Percentiles rank a stretch among this genome's conserved stretches.
Conservation (phyloP, 30 jellyfish, hydroid and myxozoan genomes). For the Calvadosia cruxmelitensis region DNA sequence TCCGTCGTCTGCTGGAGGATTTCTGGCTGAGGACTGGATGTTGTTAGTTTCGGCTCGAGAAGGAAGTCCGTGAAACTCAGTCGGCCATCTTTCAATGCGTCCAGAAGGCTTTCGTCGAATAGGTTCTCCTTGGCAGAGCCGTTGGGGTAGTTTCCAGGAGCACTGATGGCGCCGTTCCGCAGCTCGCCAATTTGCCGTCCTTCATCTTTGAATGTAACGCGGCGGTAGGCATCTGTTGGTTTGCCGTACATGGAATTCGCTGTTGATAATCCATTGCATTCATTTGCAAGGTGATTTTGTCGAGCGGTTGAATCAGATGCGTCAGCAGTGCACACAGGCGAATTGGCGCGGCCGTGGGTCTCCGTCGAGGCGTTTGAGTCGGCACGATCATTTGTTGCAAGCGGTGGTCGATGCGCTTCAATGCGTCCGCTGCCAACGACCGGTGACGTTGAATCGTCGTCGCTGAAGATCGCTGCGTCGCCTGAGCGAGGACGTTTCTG, state of each 20-base stretch:
- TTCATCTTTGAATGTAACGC: not conserved
- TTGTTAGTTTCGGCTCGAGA: slow-evolving; percentile 44
- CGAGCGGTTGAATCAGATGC: not conserved
- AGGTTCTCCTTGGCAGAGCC: slow-evolving; percentile 39
- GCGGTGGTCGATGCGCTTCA: not conserved
- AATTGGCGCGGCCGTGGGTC: too few species aligned
- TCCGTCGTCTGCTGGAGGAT: not conserved
- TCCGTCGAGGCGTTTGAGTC: not conserved
- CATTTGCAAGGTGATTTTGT: not conserved
- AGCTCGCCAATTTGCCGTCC: not conserved
- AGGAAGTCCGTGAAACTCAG: slow-evolving; percentile 68
- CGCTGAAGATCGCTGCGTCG: too few species aligned
- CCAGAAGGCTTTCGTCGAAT: slow-evolving; percentile 66
- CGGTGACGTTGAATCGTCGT: not conserved
- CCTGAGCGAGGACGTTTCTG: too few species aligned
- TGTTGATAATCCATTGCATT: not conserved
- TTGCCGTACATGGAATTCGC: not conserved
- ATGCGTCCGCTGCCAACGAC: too few species aligned
- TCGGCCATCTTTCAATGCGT: slow-evolving; percentile 81
- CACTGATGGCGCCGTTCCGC: slow-evolving; percentile 3
- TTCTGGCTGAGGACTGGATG: not conserved
- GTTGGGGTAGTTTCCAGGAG: slow-evolving; percentile 18
- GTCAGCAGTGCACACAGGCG: not conserved
- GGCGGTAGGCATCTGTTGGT: not conserved
- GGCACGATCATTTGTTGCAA: not conserved